These are phyloP conservation scores for Leptopterna dolabrata DNA, from an alignment of 2,888 invertebrate species.

Conservation along the genomic window DNA sequence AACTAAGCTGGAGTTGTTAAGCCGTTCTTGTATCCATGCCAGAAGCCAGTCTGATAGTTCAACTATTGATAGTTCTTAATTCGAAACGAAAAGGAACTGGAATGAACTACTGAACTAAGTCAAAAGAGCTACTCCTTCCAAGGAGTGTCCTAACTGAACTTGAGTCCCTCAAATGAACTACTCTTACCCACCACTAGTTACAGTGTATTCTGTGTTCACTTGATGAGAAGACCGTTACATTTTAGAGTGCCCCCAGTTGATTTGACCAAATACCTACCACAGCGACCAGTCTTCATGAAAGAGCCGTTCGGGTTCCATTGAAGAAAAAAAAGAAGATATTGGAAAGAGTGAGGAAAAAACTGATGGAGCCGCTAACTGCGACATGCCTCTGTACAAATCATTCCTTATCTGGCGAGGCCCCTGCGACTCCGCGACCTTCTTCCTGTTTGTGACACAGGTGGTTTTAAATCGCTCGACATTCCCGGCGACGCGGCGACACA, in stretches of 20 bases:
- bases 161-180: no score
- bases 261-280: not conserved
- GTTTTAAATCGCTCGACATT: constrained; percentile 42
- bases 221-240: no score
- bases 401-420: constrained; percentile 25
- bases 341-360: not conserved
- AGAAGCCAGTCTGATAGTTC: no score
- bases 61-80: no score
- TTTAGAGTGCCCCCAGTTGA: not conserved
- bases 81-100: no score
- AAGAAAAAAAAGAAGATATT: not conserved
- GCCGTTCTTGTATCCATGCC: no score
- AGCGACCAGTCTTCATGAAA: not conserved
- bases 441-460: constrained; percentile 42
- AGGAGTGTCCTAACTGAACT: no score
- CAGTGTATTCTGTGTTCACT: no score
- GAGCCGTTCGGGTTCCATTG: not conserved
- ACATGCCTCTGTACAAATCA: constrained; percentile 26
- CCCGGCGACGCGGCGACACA: constrained; percentile 28
- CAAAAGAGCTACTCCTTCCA: no score
- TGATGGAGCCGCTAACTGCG: constrained; percentile 22
- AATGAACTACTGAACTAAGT: no score
- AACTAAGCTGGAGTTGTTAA: no score
- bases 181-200: no score
- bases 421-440: constrained; percentile 1